A percentile compares a stretch with the other conserved stretches of the same genome.
Evolutionary conservation across 2,113 vertebrate species (phyloP).

Genomic region (Pluvialis apricaria): DNA sequence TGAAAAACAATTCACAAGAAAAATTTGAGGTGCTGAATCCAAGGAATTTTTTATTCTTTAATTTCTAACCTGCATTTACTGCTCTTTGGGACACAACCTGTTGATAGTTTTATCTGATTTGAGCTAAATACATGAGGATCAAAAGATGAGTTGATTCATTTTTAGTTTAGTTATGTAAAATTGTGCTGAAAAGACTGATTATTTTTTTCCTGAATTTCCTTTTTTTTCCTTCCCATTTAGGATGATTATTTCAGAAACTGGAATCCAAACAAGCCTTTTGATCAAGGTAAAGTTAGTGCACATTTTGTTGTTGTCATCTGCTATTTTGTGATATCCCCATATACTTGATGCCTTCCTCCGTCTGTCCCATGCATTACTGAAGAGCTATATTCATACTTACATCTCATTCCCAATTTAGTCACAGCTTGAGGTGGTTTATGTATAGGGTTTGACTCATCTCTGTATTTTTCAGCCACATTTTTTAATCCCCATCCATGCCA

Average conservation of each 20-base stretch:
- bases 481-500: background rate
- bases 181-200: background rate
- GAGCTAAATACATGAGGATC: background rate
- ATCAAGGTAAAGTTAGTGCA: conserved; percentile 76
- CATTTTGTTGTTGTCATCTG: background rate
- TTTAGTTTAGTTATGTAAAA: background rate
- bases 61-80: background rate
- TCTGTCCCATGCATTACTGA: background rate
- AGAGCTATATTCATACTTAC: background rate
- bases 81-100: background rate
- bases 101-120: background rate
- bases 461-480: background rate
- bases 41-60: background rate
- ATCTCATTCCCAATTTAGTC: background rate
- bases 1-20: background rate
- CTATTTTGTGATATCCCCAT: background rate
- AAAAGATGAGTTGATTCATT: background rate
- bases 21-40: background rate
- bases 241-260: conserved; percentile 86
- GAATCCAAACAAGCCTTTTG: conserved; percentile 83
- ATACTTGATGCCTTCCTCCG: background rate
- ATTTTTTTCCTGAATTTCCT: conserved; percentile 25
- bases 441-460: background rate
- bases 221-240: conserved; percentile 50
- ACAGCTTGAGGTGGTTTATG: background rate